These are phyloP conservation scores for Anolis apletophallus DNA, from an alignment of 2,797 vertebrate species.

Conservation along the genomic window DNA sequence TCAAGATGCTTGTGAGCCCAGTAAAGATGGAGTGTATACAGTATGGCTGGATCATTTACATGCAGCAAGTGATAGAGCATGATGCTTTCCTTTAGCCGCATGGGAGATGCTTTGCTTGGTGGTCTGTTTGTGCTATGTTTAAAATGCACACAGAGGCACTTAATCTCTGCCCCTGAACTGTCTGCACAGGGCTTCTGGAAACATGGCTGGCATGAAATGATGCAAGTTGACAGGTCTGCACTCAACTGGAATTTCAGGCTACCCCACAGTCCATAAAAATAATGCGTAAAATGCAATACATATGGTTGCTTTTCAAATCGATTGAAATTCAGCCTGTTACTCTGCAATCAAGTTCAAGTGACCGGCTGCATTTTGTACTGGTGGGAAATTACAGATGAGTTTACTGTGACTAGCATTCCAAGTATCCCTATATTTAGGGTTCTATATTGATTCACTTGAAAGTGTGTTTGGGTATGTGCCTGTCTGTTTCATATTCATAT, in stretches of 20 bases:
- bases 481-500: neutral
- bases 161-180: neutral
- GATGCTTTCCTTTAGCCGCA: neutral
- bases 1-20: neutral
- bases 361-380: neutral
- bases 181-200: neutral
- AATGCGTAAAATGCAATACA: too few species aligned
- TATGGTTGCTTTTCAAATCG: neutral
- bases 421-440: too few species aligned
- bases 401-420: neutral
- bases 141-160: accelerated
- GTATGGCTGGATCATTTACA: neutral
- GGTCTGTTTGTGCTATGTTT: neutral
- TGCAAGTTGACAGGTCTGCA: neutral
- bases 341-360: neutral
- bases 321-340: neutral
- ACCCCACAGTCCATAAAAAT: neutral
- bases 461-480: neutral
- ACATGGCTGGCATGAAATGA: neutral
- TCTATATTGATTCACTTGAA: neutral
- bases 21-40: neutral
- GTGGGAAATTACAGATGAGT: neutral
- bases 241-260: neutral
- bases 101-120: neutral
- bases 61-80: neutral